A percentile compares a stretch with the other conserved stretches of the same genome.
These are phyloP conservation scores for Morpho deidamia DNA, from an alignment of 2,888 invertebrate species.

Conservation along the genomic window DNA sequence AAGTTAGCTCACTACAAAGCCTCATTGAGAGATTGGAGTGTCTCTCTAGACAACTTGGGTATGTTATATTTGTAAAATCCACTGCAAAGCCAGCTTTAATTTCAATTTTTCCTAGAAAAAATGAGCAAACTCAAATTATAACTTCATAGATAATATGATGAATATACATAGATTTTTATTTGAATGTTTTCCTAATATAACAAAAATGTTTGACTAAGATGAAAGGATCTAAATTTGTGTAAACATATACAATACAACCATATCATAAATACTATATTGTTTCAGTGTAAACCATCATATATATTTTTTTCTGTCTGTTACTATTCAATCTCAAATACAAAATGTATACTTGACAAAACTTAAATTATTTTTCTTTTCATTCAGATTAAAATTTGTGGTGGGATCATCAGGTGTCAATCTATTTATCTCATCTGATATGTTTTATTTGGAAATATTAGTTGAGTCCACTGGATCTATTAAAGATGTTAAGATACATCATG, in stretches of 20 bases:
- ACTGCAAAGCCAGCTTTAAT: no score
- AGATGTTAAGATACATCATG: constrained; percentile 94
- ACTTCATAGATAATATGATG: no score
- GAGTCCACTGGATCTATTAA: constrained; percentile 90
- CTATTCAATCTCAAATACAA: background rate
- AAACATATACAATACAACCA: no score
- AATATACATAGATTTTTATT: no score
- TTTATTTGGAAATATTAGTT: constrained; percentile 93
- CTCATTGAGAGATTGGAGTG: constrained; percentile 95
- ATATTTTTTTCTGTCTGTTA: no score
- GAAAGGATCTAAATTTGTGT: no score
- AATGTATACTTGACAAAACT: background rate
- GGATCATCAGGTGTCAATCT: constrained; percentile 88
- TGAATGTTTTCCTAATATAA: no score
- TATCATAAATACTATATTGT: no score
- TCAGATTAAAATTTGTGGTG: constrained; percentile 90
- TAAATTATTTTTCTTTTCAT: constrained; percentile 26
- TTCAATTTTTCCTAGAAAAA: no score
- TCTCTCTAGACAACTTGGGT: constrained; percentile 93
- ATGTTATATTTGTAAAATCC: constrained; percentile 32
- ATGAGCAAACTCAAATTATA: no score
- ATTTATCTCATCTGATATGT: constrained; percentile 97
- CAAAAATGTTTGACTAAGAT: no score
- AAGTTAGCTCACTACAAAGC: constrained; percentile 93
- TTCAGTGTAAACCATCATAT: no score